Conservation (phyloP, 1,140 invertebrate genomes). For the Drosophila orena region DNA sequence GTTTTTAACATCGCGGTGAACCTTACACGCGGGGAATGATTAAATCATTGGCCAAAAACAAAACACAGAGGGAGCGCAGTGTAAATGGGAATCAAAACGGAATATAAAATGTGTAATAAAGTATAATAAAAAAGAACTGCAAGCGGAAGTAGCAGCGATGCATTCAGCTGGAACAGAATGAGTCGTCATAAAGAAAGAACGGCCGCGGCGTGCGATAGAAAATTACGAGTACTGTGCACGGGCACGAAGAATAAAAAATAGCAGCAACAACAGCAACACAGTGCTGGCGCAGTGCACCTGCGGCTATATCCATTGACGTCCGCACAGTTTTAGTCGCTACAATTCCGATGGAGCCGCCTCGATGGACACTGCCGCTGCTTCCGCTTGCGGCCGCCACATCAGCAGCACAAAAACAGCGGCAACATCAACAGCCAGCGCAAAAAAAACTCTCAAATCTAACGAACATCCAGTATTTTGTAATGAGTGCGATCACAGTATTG, state of each 20-base stretch:
- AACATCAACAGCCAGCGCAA: conserved; percentile 10
- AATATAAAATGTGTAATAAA: conserved; percentile 75
- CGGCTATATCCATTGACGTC: conserved; percentile 1
- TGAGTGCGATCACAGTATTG: too few species aligned
- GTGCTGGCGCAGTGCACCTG: conserved; percentile 54
- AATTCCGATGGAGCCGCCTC: conserved; percentile 42
- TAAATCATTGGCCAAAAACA: conserved; percentile 65
- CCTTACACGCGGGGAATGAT: conserved; percentile 55
- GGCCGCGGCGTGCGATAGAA: conserved; percentile 66
- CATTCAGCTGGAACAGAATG: conserved; percentile 70
- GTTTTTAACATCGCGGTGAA: conserved; percentile 7
- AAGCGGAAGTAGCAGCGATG: conserved; percentile 76
- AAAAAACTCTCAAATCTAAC: background rate
- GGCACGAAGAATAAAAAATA: conserved; percentile 73
- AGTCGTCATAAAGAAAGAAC: conserved; percentile 70
- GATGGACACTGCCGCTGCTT: conserved; percentile 64
- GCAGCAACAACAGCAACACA: conserved; percentile 51
- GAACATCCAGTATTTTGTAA: background rate
- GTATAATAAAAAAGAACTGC: conserved; percentile 76
- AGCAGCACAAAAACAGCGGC: conserved; percentile 2
- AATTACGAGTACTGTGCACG: conserved; percentile 67
- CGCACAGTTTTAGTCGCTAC: conserved; percentile 10
- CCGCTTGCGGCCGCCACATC: conserved; percentile 47
- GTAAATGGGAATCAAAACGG: conserved; percentile 62
- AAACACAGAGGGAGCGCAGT: conserved; percentile 8